Percentiles rank a stretch among this genome's conserved stretches.
phyloP scores from a whole-genome alignment of 2,797 vertebrate genomes.

The Sebastes minor region DNA sequence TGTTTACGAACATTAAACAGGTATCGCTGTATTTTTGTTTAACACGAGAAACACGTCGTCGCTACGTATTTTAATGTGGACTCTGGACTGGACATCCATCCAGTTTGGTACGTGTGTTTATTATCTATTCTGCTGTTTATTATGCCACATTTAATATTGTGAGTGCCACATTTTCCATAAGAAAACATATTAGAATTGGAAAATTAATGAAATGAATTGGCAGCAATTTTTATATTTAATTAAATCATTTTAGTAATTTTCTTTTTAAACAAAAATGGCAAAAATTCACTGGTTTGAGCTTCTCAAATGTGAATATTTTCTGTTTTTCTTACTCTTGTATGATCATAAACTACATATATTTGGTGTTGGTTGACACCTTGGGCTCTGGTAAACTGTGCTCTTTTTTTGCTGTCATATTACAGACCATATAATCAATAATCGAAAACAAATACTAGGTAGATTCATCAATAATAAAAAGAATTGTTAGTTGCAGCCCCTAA shows the following conservation, averaged over 20 bases:
- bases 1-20: slow-evolving; percentile 90
- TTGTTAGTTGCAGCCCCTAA: background rate
- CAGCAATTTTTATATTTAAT: background rate
- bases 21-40: slow-evolving; percentile 20
- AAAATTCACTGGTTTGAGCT: background rate
- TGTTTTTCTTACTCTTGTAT: background rate
- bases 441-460: background rate
- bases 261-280: background rate
- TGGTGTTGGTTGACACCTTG: background rate
- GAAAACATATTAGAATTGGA: background rate
- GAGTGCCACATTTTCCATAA: background rate
- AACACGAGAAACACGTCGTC: background rate
- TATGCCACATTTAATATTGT: background rate
- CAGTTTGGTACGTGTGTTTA: background rate
- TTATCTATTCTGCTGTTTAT: background rate
- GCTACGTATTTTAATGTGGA: background rate
- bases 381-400: background rate
- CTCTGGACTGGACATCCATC: background rate
- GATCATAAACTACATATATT: background rate
- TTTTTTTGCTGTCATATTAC: background rate
- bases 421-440: background rate
- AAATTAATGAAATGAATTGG: background rate
- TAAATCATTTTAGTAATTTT: background rate
- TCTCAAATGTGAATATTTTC: background rate
- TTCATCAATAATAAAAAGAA: background rate